Evolutionary conservation across 2,888 invertebrate genomes (phyloP).

Genomic region (Limnephilus auricula): DNA sequence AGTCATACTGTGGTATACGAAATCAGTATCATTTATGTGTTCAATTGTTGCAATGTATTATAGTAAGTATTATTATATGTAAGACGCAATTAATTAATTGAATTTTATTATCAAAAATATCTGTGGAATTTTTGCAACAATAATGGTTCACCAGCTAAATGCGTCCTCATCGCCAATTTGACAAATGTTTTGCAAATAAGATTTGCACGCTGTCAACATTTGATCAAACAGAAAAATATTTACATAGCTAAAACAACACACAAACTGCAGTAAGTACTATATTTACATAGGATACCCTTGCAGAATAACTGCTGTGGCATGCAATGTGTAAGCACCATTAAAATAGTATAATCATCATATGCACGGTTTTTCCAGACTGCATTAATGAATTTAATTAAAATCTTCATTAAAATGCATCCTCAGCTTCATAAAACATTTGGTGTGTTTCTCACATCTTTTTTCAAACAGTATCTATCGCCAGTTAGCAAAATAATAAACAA

Average conservation of each 20-base stretch:
- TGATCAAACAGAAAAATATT: slow-evolving; percentile 43
- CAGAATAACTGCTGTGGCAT: neutral
- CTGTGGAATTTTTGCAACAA: neutral
- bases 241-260: slow-evolving; percentile 34
- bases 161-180: slow-evolving; percentile 10
- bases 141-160: neutral
- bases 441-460: neutral
- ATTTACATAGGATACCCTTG: slow-evolving; percentile 17
- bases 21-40: neutral
- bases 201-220: slow-evolving; percentile 16
- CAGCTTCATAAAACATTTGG: neutral
- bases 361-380: neutral
- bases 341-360: neutral
- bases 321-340: neutral
- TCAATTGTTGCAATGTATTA: neutral
- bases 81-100: neutral
- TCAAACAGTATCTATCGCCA: neutral
- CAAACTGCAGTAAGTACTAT: neutral
- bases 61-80: no score
- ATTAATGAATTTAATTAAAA: neutral
- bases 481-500: neutral
- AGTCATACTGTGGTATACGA: neutral
- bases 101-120: neutral
- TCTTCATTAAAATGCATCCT: neutral
- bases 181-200: slow-evolving; percentile 16